Evolutionary conservation across 2,888 invertebrate genomes (phyloP).

Genomic region (Lithophane ornitopus): DNA sequence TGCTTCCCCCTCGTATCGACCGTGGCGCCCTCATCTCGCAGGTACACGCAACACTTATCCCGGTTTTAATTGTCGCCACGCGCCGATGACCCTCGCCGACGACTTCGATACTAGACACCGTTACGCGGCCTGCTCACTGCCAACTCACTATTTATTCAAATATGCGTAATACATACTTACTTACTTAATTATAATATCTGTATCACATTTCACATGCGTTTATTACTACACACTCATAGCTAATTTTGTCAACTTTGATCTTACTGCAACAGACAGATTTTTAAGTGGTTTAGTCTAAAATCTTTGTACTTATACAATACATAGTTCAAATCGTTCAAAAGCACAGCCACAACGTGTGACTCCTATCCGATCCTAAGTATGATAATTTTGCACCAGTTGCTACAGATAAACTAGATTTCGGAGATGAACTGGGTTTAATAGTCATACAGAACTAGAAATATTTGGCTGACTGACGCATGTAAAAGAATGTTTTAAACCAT

Average conservation of each 20-base stretch:
- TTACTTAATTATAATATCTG: conserved; percentile 36
- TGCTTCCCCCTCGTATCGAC: conserved; percentile 85
- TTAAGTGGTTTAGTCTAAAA: not conserved
- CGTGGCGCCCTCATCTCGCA: conserved; percentile 89
- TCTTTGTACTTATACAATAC: not conserved
- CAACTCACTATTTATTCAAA: conserved; percentile 72
- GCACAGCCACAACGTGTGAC: too few relatives aligned
- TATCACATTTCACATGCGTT: conserved; percentile 20
- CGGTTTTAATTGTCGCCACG: conserved; percentile 90
- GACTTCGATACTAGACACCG: conserved; percentile 72
- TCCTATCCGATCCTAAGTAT: not conserved
- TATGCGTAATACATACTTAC: conserved; percentile 49
- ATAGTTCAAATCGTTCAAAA: not conserved
- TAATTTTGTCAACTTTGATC: conserved; percentile 39
- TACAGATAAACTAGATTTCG: conserved; percentile 9
- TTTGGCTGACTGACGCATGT: conserved; percentile 50
- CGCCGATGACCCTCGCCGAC: conserved; percentile 85
- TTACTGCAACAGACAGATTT: not conserved
- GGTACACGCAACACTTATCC: conserved; percentile 90
- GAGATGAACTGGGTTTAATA: conserved; percentile 15
- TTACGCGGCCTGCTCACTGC: conserved; percentile 70
- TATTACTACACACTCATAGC: not conserved
- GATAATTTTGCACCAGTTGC: not conserved
- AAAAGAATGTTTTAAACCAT: conserved; percentile 63
- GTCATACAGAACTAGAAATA: conserved; percentile 50